phyloP scores from a whole-genome alignment of 2,888 invertebrate genomes.

The Anticlea derivata region DNA sequence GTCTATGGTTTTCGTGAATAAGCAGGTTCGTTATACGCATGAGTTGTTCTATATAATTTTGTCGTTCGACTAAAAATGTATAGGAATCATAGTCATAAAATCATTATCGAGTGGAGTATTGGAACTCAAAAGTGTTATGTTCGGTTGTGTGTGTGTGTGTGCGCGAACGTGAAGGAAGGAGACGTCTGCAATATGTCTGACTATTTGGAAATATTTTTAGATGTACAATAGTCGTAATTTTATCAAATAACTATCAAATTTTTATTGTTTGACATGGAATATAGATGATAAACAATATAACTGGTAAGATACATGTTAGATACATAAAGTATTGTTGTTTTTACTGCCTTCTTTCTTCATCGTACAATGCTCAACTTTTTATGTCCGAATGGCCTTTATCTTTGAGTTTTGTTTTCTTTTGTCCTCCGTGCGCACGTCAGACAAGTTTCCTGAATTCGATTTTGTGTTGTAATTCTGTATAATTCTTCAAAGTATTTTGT shows the following conservation, averaged over 20 bases:
- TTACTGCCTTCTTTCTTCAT: constrained; percentile 56
- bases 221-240: constrained; percentile 68
- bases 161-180: constrained; percentile 70
- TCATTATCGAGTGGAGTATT: constrained; percentile 58
- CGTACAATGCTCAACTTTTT: constrained; percentile 74
- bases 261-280: constrained; percentile 66
- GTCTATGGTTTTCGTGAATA: constrained; percentile 10
- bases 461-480: constrained; percentile 56
- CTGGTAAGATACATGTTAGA: constrained; percentile 58
- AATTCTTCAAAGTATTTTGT: constrained; percentile 71
- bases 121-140: constrained; percentile 65
- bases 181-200: constrained; percentile 84
- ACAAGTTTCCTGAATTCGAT: constrained; percentile 66
- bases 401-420: constrained; percentile 81
- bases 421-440: constrained; percentile 71
- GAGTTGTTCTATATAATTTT: constrained; percentile 34
- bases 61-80: constrained; percentile 38
- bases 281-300: constrained; percentile 65
- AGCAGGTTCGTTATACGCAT: constrained; percentile 57
- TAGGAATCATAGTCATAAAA: constrained; percentile 49
- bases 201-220: constrained; percentile 83
- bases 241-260: constrained; percentile 54
- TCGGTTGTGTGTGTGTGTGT: no score
- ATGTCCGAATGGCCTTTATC: constrained; percentile 83
- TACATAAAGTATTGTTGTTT: constrained; percentile 43